Evolutionary conservation across 2,113 vertebrate species (phyloP), one percentile per base, ranked within the genome.

Genomic region (Calidris pygmaea): DNA sequence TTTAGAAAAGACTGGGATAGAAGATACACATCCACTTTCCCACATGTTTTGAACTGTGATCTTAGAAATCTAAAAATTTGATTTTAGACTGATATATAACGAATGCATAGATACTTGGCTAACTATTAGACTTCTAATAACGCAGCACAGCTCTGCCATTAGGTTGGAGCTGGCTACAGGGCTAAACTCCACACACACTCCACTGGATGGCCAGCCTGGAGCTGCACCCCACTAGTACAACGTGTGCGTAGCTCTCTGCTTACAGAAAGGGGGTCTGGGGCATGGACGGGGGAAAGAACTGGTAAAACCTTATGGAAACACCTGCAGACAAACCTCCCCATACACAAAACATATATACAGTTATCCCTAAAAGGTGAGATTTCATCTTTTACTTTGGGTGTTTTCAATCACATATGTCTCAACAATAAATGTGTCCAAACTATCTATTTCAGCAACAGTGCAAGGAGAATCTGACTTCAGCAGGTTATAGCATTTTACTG

Each of bases 161-260:
- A 52, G 30, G 67, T 34, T 10, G 4, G 73, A 90, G 59, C 35
- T 78, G 59, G 39, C 47, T 73, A 41, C 74, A 91, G 63, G 27
- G 86, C 37, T 59, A 24, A 56, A 63, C 45, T 70, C 30, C 48
- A 73, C 59, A 53, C 17, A n/a, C 22, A 34, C 7, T 41, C 32
- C 39, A 72, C 2, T 0, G 1, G 19, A 32, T 10, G 4, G 5
- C n/a, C 21, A 87, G 62, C 66, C 56, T 48, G 10, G 86, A 89
- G 43, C 52, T 48, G 37, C 3, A 23, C 14, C 9, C 7, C 53
- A 58, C 17, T 2, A 10, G 29, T 14, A 68, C 53, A 67, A 37
- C 0, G 3, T 37, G 17, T 14, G 32, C 9, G 9, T 5, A 50
- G 27, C 35, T 8, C 35, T 58, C 41, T 0, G 0, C 37, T 56